These are phyloP conservation scores for Spondyliosoma cantharus DNA, from an alignment of 2,797 vertebrate genomes.

Conservation along the genomic window DNA sequence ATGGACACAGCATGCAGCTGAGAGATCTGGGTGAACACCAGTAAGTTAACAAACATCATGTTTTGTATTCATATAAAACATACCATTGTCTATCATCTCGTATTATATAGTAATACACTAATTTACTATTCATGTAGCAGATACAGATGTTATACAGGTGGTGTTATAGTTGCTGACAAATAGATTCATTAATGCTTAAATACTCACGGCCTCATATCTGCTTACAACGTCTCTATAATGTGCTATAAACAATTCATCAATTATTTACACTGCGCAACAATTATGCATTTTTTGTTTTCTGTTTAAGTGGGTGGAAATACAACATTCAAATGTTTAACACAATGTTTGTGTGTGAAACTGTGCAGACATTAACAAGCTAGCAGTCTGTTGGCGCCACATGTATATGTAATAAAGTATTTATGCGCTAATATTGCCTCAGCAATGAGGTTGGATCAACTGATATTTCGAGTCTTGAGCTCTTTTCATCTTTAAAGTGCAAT, in stretches of 20 bases:
- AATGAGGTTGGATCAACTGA: constrained; percentile 12
- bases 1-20: too few relatives aligned
- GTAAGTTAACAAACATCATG: not conserved
- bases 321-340: not conserved
- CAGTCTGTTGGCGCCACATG: not conserved
- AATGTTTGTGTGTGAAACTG: constrained; percentile 6
- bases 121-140: not conserved
- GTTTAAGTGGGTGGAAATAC: not conserved
- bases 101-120: not conserved
- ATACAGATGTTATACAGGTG: not conserved
- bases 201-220: not conserved
- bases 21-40: too few relatives aligned
- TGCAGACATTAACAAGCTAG: not conserved
- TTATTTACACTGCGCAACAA: not conserved
- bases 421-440: constrained; percentile 21
- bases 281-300: too few relatives aligned
- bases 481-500: constrained; percentile 36
- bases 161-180: not conserved
- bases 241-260: not conserved
- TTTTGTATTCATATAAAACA: too few relatives aligned
- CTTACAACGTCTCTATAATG: not conserved
- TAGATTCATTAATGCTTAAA: not conserved
- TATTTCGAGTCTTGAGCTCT: constrained; percentile 20
- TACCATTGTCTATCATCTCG: too few relatives aligned
- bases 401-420: constrained; percentile 13